Base-by-base conservation (phyloP, 2,888 invertebrate species). In the Cosmorhoe ocellata region DNA sequence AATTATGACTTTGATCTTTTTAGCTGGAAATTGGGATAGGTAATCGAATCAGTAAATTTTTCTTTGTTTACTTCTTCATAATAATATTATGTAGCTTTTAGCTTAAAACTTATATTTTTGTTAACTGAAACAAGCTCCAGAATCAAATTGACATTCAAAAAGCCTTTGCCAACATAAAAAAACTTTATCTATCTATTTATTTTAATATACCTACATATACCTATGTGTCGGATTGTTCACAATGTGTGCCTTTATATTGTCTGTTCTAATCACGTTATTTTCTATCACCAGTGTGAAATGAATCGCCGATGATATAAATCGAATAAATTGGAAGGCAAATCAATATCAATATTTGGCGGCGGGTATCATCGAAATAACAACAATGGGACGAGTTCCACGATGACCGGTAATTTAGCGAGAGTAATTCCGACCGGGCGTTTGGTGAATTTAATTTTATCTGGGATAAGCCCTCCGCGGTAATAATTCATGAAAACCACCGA, bases 361-460 rank as follows among this genome's bases (percentile, higher is more conserved):
- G 62, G n/a, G 71, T 71, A 71, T 76, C 74, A 78, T 75, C 69
- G 71, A 64, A 72, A 72, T 71, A 73, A 70, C 72, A 76, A 72
- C 75, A 66, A 67, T 67, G 64, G 64, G 53, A 59, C 61, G 66
- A 37, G 69, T 66, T 67, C 61, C 73, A 75, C 80, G 81, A 83
- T 79, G 76, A 74, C 75, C 76, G 74, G 79, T 81, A 79, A 84
- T 84, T 81, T 79, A 77, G 77, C 79, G 76, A 64, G 69, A 67
- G 74, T 79, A 79, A 81, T 79, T 73, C 72, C 61, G 68, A 69
- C 62, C 69, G 67, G 64, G 67, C 71, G 70, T 71, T 76, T 73
- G 74, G 68, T 67, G 67, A 81, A 80, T 83, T 83, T 76, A 80
- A 85, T 84, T 83, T 81, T 79, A 83, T 79, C 75, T 67, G 64